Conservation (phyloP, 2,888 invertebrate genomes). For the Trichogramma evanescens region DNA sequence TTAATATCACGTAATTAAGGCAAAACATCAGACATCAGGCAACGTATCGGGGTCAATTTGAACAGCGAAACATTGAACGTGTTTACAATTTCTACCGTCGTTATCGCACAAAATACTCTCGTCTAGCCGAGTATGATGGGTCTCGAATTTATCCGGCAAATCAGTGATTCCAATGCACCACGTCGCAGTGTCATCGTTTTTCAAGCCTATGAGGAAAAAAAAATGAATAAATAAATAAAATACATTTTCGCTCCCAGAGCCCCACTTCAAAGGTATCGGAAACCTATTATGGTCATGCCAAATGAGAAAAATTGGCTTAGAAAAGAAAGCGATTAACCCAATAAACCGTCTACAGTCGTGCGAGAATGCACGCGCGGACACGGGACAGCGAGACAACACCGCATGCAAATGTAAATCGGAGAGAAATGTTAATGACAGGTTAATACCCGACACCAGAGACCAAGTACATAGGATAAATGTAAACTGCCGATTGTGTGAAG, state of each 20-base stretch:
- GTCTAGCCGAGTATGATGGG: constrained; percentile 26
- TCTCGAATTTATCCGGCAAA: constrained; percentile 26
- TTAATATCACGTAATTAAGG: too few species aligned
- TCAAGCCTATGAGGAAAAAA: constrained; percentile 11
- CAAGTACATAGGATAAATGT: too few species aligned
- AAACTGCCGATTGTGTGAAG: too few species aligned
- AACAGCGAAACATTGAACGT: constrained; percentile 29
- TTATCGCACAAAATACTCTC: constrained; percentile 30
- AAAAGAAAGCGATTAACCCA: too few species aligned
- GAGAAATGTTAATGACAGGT: too few species aligned
- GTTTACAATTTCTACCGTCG: constrained; percentile 29
- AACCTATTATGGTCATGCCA: background rate
- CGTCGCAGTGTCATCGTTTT: constrained; percentile 13
- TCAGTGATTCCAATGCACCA: constrained; percentile 18
- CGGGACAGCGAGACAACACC: too few species aligned
- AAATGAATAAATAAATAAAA: background rate
- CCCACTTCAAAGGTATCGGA: background rate
- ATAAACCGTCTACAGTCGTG: too few species aligned
- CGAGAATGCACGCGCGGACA: too few species aligned
- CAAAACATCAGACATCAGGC: constrained; percentile 17
- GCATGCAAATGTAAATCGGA: too few species aligned
- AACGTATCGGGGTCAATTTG: constrained; percentile 25
- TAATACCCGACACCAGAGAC: too few species aligned
- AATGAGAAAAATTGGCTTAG: too few species aligned
- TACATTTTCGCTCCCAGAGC: background rate